Percentiles rank a stretch among this genome's conserved stretches.
These are phyloP conservation scores for Microcebus ravelobensis DNA, from an alignment of 2,113 vertebrate genomes.

Conservation along the genomic window DNA sequence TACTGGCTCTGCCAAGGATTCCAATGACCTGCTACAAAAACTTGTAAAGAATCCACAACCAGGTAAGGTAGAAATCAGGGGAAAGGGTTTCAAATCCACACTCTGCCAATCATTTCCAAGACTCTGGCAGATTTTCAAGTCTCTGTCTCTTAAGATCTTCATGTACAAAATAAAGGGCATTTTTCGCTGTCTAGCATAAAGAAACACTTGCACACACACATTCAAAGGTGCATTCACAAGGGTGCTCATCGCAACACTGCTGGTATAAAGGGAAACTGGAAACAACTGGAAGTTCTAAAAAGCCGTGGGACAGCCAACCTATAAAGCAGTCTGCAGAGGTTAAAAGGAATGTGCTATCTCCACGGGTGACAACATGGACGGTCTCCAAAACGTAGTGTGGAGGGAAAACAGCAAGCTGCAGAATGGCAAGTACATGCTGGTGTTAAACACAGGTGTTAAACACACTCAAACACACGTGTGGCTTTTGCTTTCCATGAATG, in stretches of 20 bases:
- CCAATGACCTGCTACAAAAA: background rate
- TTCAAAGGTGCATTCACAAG: too few species aligned
- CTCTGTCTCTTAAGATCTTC: background rate
- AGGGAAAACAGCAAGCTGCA: background rate
- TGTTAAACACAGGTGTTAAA: too few species aligned
- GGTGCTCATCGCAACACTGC: accelerated
- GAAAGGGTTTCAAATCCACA: background rate
- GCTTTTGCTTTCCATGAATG: background rate
- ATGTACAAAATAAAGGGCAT: background rate
- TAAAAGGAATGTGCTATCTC: background rate
- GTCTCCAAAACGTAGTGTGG: background rate
- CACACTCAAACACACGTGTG: accelerated
- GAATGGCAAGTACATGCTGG: background rate
- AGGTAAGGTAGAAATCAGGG: background rate
- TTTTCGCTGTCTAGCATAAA: background rate
- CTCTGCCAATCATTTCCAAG: background rate
- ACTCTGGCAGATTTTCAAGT: background rate
- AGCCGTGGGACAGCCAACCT: background rate
- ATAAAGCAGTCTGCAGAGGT: background rate
- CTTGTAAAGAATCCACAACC: background rate
- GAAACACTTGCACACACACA: accelerated
- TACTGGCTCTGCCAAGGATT: background rate
- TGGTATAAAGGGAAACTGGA: background rate
- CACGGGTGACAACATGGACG: background rate
- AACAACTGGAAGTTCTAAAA: background rate